Conservation (phyloP, 2,888 invertebrate genomes). For the Diogma glabrata region DNA sequence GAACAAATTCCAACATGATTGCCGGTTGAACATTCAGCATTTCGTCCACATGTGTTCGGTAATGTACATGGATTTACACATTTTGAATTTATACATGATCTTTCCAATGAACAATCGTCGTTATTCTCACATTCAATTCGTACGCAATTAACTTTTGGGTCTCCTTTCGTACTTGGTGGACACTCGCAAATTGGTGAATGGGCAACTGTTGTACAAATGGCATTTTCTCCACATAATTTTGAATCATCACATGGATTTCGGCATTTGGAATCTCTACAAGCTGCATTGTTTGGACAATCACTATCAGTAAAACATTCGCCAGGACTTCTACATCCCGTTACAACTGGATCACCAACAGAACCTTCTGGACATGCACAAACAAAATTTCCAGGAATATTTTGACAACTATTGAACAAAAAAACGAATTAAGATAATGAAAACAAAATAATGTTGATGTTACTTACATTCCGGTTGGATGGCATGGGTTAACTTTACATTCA, state of each 20-base stretch:
- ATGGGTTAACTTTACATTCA: slow-evolving; percentile 67
- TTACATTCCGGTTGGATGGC: slow-evolving; percentile 60
- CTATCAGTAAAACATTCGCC: slow-evolving; percentile 69
- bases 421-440: no score
- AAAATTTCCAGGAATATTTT: slow-evolving; percentile 68
- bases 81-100: slow-evolving; percentile 66
- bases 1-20: slow-evolving; percentile 74
- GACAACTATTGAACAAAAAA: slow-evolving; percentile 43
- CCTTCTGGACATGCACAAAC: slow-evolving; percentile 67
- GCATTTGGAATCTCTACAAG: slow-evolving; percentile 63
- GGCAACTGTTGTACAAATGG: slow-evolving; percentile 56
- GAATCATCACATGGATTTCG: slow-evolving; percentile 61
- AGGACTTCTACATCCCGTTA: slow-evolving; percentile 65
- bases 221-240: slow-evolving; percentile 59
- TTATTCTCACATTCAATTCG: slow-evolving; percentile 68
- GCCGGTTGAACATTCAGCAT: slow-evolving; percentile 60
- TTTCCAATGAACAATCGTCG: slow-evolving; percentile 56
- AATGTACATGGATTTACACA: slow-evolving; percentile 73
- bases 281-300: slow-evolving; percentile 67
- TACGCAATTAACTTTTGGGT: slow-evolving; percentile 59
- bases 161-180: slow-evolving; percentile 60
- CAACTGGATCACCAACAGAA: slow-evolving; percentile 63
- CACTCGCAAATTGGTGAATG: slow-evolving; percentile 67
- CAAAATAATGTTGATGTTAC: slow-evolving; percentile 19
- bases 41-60: slow-evolving; percentile 70